Evolutionary conservation across 37 sponge, comb jelly and placozoan genomes (phyloP).

Genomic region (Tethya wilhelma): DNA sequence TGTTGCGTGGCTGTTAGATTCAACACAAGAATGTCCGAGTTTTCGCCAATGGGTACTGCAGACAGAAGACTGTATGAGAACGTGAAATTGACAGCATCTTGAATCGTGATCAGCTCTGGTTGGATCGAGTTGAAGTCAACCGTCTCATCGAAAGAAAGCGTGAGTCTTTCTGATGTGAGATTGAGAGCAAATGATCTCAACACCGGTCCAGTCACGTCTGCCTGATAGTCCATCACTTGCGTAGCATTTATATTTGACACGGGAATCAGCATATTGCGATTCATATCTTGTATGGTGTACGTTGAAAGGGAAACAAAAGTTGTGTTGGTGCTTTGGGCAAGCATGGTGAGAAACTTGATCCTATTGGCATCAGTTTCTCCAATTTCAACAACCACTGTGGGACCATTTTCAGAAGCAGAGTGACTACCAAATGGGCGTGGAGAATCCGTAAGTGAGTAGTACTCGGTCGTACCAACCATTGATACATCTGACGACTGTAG

Average conservation of each 20-base stretch:
- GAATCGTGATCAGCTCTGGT: constrained; percentile 43
- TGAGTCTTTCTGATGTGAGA: constrained; percentile 66
- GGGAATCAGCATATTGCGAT: constrained; percentile 53
- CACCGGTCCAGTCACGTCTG: constrained; percentile 66
- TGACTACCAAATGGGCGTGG: constrained; percentile 44
- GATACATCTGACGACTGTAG: constrained; percentile 51
- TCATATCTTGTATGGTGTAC: constrained; percentile 71
- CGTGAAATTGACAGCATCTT: constrained; percentile 4
- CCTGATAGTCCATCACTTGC: constrained; percentile 29
- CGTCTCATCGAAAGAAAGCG: constrained; percentile 91
- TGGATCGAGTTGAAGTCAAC: constrained; percentile 59
- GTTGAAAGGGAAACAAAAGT: constrained; percentile 64
- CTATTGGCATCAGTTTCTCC: constrained; percentile 78
- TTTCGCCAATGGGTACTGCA: constrained; percentile 60
- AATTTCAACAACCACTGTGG: constrained; percentile 55
- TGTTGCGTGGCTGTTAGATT: constrained; percentile 75
- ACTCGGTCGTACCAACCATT: constrained; percentile 20
- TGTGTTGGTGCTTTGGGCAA: constrained; percentile 44
- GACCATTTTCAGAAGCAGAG: constrained; percentile 59
- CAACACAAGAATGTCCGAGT: constrained; percentile 70
- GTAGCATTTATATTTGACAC: constrained; percentile 55
- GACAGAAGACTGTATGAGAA: constrained; percentile 3
- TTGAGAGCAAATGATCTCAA: constrained; percentile 75
- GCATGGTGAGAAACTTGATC: constrained; percentile 70
- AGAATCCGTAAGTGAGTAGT: constrained; percentile 48